A percentile compares a stretch with the other conserved stretches of the same genome.
Conservation (phyloP, 2,888 invertebrate genomes). For the Lithophane socia region DNA sequence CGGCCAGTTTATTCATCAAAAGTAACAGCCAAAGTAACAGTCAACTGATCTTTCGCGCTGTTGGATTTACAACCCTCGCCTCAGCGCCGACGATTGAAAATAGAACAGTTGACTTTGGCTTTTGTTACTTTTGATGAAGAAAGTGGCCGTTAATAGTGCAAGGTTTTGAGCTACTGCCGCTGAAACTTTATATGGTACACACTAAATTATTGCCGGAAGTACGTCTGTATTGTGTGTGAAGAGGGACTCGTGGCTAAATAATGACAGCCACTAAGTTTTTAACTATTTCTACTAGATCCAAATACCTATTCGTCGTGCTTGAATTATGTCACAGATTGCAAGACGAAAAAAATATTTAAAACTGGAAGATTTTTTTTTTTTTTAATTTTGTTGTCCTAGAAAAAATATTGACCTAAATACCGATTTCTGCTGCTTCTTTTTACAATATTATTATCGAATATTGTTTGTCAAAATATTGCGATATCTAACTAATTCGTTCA, state of each 20-base stretch:
- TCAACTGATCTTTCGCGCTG: no score
- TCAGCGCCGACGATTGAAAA: no score
- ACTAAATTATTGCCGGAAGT: not conserved
- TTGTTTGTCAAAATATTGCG: conserved; percentile 21
- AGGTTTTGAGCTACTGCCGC: not conserved
- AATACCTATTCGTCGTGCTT: conserved; percentile 8
- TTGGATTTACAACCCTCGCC: no score
- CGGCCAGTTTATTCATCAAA: no score
- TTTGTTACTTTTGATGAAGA: no score
- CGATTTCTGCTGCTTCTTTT: not conserved
- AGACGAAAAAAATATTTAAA: not conserved
- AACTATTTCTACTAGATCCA: conserved; percentile 3
- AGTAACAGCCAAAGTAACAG: no score
- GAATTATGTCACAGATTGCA: conserved; percentile 18
- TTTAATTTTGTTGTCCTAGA: not conserved
- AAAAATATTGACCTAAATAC: conserved; percentile 1
- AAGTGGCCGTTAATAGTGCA: not conserved
- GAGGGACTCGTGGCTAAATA: no score
- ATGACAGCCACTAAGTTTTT: conserved; percentile 11
- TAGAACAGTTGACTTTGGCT: no score
- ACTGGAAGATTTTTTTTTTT: not conserved
- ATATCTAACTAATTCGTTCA: conserved; percentile 3
- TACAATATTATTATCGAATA: conserved; percentile 11
- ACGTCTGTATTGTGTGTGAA: not conserved
- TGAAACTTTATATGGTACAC: not conserved